These are phyloP conservation scores for Pardalotus punctatus DNA, from an alignment of 2,113 vertebrate species.

Conservation along the genomic window DNA sequence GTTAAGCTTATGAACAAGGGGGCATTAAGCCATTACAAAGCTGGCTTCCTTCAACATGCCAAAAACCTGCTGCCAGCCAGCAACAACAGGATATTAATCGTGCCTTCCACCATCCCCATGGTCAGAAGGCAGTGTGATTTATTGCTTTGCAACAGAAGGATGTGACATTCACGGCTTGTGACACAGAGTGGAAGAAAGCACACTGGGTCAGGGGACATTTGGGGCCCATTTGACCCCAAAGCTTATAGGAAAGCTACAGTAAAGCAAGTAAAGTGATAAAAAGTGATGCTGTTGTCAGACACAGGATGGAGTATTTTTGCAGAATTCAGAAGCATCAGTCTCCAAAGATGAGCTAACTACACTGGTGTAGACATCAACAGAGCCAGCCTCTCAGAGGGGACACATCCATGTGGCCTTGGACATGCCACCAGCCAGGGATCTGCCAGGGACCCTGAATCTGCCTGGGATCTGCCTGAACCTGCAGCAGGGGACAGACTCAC, in stretches of 20 bases:
- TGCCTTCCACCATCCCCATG: neutral
- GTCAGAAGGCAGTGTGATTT: neutral
- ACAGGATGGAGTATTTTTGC: neutral
- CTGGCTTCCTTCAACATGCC: neutral
- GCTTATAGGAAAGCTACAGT: neutral
- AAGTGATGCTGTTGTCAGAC: neutral
- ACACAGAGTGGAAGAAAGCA: neutral
- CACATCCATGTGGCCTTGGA: accelerated
- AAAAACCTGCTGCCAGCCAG: neutral
- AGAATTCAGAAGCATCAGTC: neutral
- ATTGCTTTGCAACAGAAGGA: neutral
- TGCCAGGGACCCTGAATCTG: neutral
- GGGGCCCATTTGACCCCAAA: neutral
- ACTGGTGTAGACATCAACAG: neutral
- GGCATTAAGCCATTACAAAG: neutral
- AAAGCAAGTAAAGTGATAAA: neutral
- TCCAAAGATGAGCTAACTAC: neutral
- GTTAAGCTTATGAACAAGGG: neutral
- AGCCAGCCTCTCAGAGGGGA: accelerated
- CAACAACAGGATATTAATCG: neutral
- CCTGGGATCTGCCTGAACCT: neutral
- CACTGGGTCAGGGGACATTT: neutral
- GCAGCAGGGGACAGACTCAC: neutral
- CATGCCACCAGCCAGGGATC: neutral
- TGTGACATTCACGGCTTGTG: neutral